Percentiles rank a stretch among this genome's conserved stretches.
phyloP scores from a whole-genome alignment of 2,888 invertebrate genomes.

The Halictus ligatus region DNA sequence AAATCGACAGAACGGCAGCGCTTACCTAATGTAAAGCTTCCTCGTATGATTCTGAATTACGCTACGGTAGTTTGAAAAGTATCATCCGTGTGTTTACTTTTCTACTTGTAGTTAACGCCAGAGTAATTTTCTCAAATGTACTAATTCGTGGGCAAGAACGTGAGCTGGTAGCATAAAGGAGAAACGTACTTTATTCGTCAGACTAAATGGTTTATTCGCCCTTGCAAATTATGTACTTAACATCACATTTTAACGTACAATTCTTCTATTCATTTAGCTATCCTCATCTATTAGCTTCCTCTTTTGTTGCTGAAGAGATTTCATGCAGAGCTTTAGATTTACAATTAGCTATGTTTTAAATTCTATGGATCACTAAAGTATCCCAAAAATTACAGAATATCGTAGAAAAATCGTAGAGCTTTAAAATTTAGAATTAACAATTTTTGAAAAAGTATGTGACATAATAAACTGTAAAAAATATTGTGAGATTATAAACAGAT shows the following conservation, averaged over 20 bases:
- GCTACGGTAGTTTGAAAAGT: background rate
- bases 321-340: too few relatives aligned
- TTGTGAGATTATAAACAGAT: background rate
- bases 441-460: background rate
- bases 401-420: too few relatives aligned
- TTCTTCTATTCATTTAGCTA: background rate
- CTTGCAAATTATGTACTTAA: slow-evolving; percentile 5
- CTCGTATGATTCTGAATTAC: background rate
- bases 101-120: slow-evolving; percentile 15
- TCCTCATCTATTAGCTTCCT: background rate
- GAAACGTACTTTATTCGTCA: slow-evolving; percentile 15
- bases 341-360: too few relatives aligned
- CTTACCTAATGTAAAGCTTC: background rate
- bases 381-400: too few relatives aligned
- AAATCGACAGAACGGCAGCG: background rate
- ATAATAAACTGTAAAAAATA: background rate
- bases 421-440: too few relatives aligned
- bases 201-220: background rate
- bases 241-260: background rate
- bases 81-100: slow-evolving; percentile 19
- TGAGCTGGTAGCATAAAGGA: slow-evolving; percentile 4
- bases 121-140: slow-evolving; percentile 26
- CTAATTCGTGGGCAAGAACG: slow-evolving; percentile 22
- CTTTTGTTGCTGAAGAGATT: too few relatives aligned
- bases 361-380: too few relatives aligned